phyloP scores from a whole-genome alignment of 2,113 vertebrate genomes.

The Myotis davidii region DNA sequence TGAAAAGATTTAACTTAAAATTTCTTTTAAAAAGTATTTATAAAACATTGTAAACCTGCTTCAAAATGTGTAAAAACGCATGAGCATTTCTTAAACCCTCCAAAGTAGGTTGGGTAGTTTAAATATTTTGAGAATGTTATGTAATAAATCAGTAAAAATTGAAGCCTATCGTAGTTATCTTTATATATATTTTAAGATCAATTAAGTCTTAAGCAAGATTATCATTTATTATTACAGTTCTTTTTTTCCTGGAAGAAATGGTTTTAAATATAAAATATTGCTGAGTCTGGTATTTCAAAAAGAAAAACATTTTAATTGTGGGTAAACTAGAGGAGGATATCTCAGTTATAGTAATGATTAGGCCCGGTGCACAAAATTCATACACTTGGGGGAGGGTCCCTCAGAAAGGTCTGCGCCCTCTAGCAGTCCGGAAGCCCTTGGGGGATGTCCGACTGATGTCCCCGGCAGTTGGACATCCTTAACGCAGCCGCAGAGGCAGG shows the following conservation, averaged over 20 bases:
- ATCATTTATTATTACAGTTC: neutral
- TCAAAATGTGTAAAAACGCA: neutral
- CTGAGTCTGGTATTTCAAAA: neutral
- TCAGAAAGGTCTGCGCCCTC: no score
- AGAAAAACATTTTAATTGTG: neutral
- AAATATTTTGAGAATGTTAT: neutral
- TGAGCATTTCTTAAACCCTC: neutral
- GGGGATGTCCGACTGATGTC: no score
- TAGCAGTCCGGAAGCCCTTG: no score
- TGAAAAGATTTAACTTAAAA: slow-evolving; percentile 26
- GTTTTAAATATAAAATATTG: neutral
- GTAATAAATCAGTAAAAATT: neutral
- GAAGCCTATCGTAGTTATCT: neutral
- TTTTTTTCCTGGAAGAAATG: neutral
- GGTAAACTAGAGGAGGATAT: neutral
- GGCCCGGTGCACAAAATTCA: no score
- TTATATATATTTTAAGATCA: neutral
- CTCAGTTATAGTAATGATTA: neutral
- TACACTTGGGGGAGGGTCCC: no score
- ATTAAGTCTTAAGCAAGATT: neutral
- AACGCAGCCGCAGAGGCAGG: no score
- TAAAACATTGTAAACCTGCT: neutral
- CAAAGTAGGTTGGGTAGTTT: neutral
- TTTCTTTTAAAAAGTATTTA: neutral
- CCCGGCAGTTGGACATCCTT: no score